Percentiles rank a stretch among this genome's conserved stretches.
These are phyloP conservation scores for Cardinalis cardinalis DNA, from an alignment of 2,113 vertebrate species.

Conservation along the genomic window DNA sequence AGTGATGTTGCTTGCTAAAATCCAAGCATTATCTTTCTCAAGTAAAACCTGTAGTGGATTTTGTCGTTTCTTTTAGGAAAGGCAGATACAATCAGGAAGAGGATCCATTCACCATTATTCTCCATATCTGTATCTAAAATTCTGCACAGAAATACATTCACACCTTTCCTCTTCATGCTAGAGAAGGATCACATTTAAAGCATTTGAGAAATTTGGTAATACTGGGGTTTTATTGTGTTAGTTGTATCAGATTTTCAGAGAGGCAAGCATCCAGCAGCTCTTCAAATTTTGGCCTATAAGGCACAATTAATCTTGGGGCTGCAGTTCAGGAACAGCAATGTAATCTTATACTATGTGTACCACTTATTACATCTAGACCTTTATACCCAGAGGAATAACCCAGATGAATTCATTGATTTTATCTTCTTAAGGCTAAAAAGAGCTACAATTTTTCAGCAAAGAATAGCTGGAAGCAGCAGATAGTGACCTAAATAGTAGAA, in stretches of 20 bases:
- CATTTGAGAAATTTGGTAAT: not conserved
- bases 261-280: not conserved
- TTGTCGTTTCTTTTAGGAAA: not conserved
- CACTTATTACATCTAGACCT: constrained; percentile 45
- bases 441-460: constrained; percentile 41
- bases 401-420: constrained; percentile 59
- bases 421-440: constrained; percentile 52
- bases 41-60: not conserved
- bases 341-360: not conserved
- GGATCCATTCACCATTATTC: not conserved
- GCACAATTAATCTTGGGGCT: constrained; percentile 21
- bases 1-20: not conserved
- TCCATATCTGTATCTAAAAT: not conserved
- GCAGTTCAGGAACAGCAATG: constrained; percentile 7
- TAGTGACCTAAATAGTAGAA: constrained; percentile 65
- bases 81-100: not conserved
- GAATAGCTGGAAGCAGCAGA: constrained; percentile 56
- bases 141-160: not conserved
- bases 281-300: constrained; percentile 22
- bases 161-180: not conserved
- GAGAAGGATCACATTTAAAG: not conserved
- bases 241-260: constrained; percentile 1
- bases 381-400: constrained; percentile 47
- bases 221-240: not conserved
- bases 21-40: not conserved